Evolutionary conservation across 2,888 invertebrate genomes (phyloP), one percentile per base, ranked within the genome.

Genomic region (Hypena proboscidalis): DNA sequence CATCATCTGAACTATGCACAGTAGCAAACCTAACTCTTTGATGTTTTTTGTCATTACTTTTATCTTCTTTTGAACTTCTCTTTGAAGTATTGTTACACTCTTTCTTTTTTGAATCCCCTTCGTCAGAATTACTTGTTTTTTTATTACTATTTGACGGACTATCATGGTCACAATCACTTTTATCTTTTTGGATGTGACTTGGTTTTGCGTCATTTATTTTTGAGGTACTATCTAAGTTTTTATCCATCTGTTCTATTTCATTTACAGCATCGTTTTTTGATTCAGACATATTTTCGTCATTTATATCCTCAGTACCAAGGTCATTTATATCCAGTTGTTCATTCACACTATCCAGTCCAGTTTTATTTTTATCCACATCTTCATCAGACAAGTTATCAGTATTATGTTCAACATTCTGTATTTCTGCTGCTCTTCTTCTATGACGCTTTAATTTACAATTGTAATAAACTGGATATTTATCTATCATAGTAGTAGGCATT

Each of bases 401-500:
- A 23, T 37, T 23, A 25, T 14, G 17, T 32, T 35, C 33, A 15
- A n/a, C 3, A 4, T 20, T 30, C 26, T 41, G 50, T 27, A 42
- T 49, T 17, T 49, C 26, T 17, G 40, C 26, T 32, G 34, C 33
- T 34, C 42, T 59, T 46, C 59, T 71, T 38, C 83, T 70, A 9
- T 50, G 33, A 11, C 76, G 65, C 39, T 78, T 85, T 20, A 90
- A 64, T 50, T 81, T 80, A 56, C 90, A 88, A 40, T 88, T 69
- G 56, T 78, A 70, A 67, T 77, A 80, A 10, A 88, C 82, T 11
- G 89, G 86, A 66, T 90, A 88, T 39, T 82, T 82, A 9, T 83
- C 74, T 31, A 70, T 61, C 62, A 78, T 66, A 1, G 74, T 61
- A 15, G 26, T 10, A 3, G 84, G 48, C 77, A 90, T 76, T 13